Conservation (phyloP, 2,888 invertebrate species). For the Tipula lateralis region DNA sequence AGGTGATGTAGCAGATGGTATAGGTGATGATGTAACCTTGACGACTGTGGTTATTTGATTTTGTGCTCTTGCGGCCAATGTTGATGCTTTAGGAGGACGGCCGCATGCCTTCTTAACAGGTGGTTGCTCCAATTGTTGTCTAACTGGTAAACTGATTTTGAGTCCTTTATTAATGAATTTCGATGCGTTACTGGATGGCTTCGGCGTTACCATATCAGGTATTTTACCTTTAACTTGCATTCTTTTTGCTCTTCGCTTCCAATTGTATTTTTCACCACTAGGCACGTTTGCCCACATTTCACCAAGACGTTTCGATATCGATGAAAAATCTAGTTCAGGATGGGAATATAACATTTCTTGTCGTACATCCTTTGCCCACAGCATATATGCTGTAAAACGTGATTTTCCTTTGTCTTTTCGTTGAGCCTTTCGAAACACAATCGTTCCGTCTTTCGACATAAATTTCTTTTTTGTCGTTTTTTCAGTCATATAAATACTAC, state of each 20-base stretch:
- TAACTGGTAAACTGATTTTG: neutral
- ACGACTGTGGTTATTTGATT: neutral
- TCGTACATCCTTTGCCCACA: slow-evolving; percentile 82
- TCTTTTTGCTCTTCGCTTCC: slow-evolving; percentile 78
- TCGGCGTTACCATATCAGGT: slow-evolving; percentile 33
- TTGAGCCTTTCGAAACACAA: slow-evolving; percentile 58
- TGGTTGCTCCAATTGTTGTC: neutral
- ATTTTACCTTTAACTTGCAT: slow-evolving; percentile 44
- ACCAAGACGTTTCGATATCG: slow-evolving; percentile 76
- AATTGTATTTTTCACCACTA: slow-evolving; percentile 61
- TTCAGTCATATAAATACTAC: slow-evolving; percentile 68
- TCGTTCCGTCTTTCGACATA: slow-evolving; percentile 56
- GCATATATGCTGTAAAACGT: slow-evolving; percentile 82
- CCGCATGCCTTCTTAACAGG: slow-evolving; percentile 31
- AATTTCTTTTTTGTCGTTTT: slow-evolving; percentile 71
- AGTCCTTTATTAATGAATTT: slow-evolving; percentile 34
- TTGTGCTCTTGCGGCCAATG: neutral
- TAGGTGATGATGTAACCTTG: slow-evolving; percentile 42
- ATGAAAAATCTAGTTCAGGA: slow-evolving; percentile 75
- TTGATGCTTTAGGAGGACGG: neutral
- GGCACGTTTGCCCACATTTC: slow-evolving; percentile 84
- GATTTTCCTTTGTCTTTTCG: slow-evolving; percentile 76
- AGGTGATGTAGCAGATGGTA: slow-evolving; percentile 37
- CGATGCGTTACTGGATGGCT: slow-evolving; percentile 27
- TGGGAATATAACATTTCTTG: slow-evolving; percentile 65